Base-by-base conservation (phyloP, 2,113 vertebrate species). In the Chaetura pelagica region DNA sequence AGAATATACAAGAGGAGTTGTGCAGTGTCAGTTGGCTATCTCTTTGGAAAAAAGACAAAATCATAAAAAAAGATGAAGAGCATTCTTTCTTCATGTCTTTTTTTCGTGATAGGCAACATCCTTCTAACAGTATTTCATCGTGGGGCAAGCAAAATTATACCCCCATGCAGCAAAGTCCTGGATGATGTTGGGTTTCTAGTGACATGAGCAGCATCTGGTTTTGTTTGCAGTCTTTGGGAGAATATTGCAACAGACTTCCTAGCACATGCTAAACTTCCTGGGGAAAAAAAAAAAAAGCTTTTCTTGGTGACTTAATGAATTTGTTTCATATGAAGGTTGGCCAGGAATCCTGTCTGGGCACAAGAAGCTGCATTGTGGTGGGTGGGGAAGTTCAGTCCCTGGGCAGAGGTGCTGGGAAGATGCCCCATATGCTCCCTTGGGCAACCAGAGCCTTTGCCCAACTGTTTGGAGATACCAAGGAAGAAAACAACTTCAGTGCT, bases 1-100 rank as follows among this genome's bases (percentile, higher is more conserved):
- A 51, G 63, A 74, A 74, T 42, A 34, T 44, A 63, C 38, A 52
- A 59, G 63, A 68, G 29, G 30, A 86, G 32, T 87, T 89, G 57
- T 66, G 49, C 40, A 54, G 2, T 78, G 48, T 67, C 42, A 62
- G 49, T 80, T 92, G 27, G 86, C 72, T 68, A 5, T 42, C 24
- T 86, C 58, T 42, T 75, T 19, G 34, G 34, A 57, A 32, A 20
- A 76, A 71, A 30, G 40, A 12, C 52, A 94, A 87, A 46, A 63
- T 38, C 82, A 40, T 86, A 52, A 69, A 94, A 94, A 35, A 34
- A 93, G 32, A 62, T 89, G 66, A 69, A 82, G 69, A 72, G 14
- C 44, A 32, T 74, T 62, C 40, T 74, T 90, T 88, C 61, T 86
- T 90, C 42, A 32, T 94, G 59, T 62, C 29, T 89, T 77, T 92